phyloP scores from a whole-genome alignment of 2,113 vertebrate species.

The Salvelinus sp. region DNA sequence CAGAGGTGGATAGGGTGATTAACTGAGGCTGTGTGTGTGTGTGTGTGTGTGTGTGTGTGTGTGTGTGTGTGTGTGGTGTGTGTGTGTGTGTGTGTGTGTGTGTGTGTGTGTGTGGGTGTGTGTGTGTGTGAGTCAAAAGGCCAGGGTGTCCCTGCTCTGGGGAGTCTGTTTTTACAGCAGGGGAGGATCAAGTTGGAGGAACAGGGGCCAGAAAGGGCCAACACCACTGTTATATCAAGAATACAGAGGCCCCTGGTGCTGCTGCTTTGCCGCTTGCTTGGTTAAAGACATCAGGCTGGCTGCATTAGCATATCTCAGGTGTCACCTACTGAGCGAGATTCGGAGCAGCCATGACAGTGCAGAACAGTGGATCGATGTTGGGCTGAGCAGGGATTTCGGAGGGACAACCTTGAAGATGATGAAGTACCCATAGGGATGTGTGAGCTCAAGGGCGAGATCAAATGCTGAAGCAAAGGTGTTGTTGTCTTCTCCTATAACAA shows the following conservation, averaged over 20 bases:
- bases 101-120: too few relatives aligned
- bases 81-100: too few relatives aligned
- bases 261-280: conserved; percentile 28
- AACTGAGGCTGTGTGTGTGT: too few relatives aligned
- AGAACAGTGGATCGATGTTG: background rate
- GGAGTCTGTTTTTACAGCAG: conserved; percentile 48
- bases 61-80: too few relatives aligned
- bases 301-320: too few relatives aligned
- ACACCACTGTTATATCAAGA: conserved; percentile 15
- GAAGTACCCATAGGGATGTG: too few relatives aligned
- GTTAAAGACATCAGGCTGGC: background rate
- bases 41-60: too few relatives aligned
- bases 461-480: too few relatives aligned
- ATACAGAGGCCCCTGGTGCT: conserved; percentile 28
- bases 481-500: background rate
- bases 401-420: background rate
- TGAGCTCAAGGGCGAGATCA: background rate
- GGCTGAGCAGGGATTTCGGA: background rate
- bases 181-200: conserved; percentile 25
- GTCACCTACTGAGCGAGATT: too few relatives aligned
- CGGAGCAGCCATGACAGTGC: background rate
- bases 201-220: conserved; percentile 10
- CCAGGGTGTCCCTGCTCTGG: conserved; percentile 38
- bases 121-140: conserved; percentile 21
- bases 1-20: background rate